Conservation (phyloP, 2,888 invertebrate species). For the Napeogenes sylphis region DNA sequence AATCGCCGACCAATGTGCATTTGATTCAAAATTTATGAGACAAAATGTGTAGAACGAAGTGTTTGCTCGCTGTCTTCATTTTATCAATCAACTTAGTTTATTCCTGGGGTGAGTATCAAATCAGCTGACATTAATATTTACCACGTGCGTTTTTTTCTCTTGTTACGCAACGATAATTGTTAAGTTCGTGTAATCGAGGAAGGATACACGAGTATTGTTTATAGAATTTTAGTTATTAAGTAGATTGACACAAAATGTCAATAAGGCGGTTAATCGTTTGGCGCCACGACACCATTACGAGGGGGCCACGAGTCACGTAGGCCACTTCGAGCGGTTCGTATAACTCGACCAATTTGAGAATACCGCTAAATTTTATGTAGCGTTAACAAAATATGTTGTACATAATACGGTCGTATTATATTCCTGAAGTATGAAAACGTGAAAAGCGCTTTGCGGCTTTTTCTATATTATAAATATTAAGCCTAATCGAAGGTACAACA, state of each 20-base stretch:
- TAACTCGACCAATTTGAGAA: constrained; percentile 51
- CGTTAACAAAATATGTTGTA: constrained; percentile 16
- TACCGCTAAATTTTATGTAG: constrained; percentile 31
- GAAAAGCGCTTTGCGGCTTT: constrained; percentile 22
- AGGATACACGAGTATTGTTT: constrained; percentile 13
- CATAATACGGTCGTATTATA: constrained; percentile 24
- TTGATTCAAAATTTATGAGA: constrained; percentile 60
- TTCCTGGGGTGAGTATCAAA: constrained; percentile 68
- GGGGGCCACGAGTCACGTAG: constrained; percentile 73
- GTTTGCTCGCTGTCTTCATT: constrained; percentile 51
- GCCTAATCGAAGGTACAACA: too few relatives aligned
- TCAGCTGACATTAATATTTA: constrained; percentile 62
- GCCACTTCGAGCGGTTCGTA: constrained; percentile 54
- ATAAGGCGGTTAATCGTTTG: constrained; percentile 72
- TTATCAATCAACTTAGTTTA: constrained; percentile 51
- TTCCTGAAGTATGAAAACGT: constrained; percentile 32
- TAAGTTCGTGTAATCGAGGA: constrained; percentile 20
- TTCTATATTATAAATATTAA: neutral
- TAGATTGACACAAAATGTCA: constrained; percentile 44
- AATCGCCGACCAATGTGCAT: constrained; percentile 57
- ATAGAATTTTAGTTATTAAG: constrained; percentile 18
- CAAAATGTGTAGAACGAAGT: constrained; percentile 66
- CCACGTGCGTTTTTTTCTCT: constrained; percentile 62
- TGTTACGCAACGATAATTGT: constrained; percentile 57
- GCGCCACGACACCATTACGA: constrained; percentile 69